Percentiles rank a stretch among this genome's conserved stretches.
Evolutionary conservation across 2,888 invertebrate species (phyloP).

Genomic region (Drosophila borborema): DNA sequence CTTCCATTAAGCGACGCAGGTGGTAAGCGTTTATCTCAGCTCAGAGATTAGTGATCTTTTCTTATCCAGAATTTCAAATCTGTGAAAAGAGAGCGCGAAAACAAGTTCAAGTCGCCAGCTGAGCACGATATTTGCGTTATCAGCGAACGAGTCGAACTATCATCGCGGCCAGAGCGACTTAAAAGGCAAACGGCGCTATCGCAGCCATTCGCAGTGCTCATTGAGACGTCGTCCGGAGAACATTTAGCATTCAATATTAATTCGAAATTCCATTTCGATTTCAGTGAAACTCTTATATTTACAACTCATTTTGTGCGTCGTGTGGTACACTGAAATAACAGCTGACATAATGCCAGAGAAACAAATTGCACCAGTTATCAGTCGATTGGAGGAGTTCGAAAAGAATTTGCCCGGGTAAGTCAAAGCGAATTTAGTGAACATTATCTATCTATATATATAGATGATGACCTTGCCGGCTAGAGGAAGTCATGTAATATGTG

Average conservation of each 20-base stretch:
- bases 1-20: constrained; percentile 7
- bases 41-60: neutral
- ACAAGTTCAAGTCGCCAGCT: constrained; percentile 5
- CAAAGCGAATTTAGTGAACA: constrained; percentile 3
- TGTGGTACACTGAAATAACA: neutral
- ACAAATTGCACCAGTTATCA: constrained; percentile 76
- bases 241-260: constrained; percentile 3
- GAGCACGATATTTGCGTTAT: constrained; percentile 38
- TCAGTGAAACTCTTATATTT: constrained; percentile 14
- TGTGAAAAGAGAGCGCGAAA: neutral
- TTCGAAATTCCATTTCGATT: constrained; percentile 2
- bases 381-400: constrained; percentile 79
- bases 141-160: constrained; percentile 35
- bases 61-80: neutral
- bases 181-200: constrained; percentile 24
- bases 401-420: constrained; percentile 82
- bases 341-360: constrained; percentile 76
- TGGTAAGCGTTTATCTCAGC: constrained; percentile 7
- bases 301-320: constrained; percentile 15
- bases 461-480: constrained; percentile 70
- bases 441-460: constrained; percentile 20
- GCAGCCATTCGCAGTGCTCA: constrained; percentile 33
- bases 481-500: constrained; percentile 71
- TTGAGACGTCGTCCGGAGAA: constrained; percentile 21
- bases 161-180: constrained; percentile 39